phyloP scores from a whole-genome alignment of 2,113 vertebrate species.

The Sporophila hypoxantha region DNA sequence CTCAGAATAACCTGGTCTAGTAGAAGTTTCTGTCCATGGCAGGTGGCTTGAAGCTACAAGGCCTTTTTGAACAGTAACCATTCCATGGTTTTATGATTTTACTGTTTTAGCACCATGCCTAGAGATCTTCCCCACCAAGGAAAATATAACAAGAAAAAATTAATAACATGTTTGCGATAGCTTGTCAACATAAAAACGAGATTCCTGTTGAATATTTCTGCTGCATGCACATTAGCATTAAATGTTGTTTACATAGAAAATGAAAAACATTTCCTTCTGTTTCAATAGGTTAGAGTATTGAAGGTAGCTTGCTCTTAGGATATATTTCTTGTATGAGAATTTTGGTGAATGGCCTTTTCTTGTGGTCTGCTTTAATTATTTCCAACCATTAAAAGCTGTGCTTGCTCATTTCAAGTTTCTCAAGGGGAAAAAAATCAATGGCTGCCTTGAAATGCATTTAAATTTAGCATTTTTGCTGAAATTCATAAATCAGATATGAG shows the following conservation, averaged over 20 bases:
- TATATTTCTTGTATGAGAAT: neutral
- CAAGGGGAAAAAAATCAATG: neutral
- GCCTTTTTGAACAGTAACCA: neutral
- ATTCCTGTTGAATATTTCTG: conserved; percentile 4
- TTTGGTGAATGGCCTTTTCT: neutral
- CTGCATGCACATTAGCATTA: neutral
- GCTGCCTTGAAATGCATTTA: neutral
- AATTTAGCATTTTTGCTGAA: neutral
- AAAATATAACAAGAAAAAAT: conserved; percentile 26
- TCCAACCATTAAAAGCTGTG: conserved; percentile 3
- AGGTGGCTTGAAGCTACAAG: neutral
- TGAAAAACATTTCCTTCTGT: neutral
- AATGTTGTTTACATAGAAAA: conserved; percentile 6
- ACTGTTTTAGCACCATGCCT: neutral
- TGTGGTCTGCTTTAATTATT: conserved; percentile 29
- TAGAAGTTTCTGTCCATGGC: neutral
- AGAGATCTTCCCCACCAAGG: neutral
- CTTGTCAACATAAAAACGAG: neutral
- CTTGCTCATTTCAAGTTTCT: neutral
- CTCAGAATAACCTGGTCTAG: neutral
- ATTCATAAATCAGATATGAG: neutral
- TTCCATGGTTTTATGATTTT: neutral
- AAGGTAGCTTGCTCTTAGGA: neutral
- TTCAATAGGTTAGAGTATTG: neutral
- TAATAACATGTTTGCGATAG: neutral